These are phyloP conservation scores for Archaeoteleia sp. DNA, from an alignment of 2,888 invertebrate genomes.

Conservation along the genomic window DNA sequence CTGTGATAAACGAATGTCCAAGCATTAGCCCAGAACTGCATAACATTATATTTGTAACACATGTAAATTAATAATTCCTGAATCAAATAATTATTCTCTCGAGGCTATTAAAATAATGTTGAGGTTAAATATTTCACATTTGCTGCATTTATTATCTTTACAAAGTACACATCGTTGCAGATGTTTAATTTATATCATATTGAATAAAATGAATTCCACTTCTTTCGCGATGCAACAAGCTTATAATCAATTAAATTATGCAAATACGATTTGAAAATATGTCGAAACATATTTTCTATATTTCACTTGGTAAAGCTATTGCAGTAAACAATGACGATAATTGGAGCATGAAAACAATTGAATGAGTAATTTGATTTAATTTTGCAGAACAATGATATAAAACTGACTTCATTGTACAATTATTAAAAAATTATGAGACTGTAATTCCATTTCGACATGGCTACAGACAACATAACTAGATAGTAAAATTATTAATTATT, in stretches of 20 bases:
- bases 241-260: slow-evolving; percentile 37
- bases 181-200: slow-evolving; percentile 20
- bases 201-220: slow-evolving; percentile 31
- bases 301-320: slow-evolving; percentile 30
- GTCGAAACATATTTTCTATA: slow-evolving; percentile 24
- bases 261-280: slow-evolving; percentile 28
- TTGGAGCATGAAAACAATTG: slow-evolving; percentile 32
- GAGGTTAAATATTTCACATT: slow-evolving; percentile 36
- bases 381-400: slow-evolving; percentile 14
- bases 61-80: slow-evolving; percentile 39
- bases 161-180: slow-evolving; percentile 13
- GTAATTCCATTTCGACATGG: too few species aligned
- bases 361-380: slow-evolving; percentile 29
- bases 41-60: slow-evolving; percentile 34
- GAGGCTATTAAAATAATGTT: slow-evolving; percentile 37
- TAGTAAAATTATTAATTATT: too few species aligned
- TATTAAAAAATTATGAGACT: too few species aligned
- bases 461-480: too few species aligned
- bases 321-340: slow-evolving; percentile 21
- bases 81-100: slow-evolving; percentile 43
- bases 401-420: slow-evolving; percentile 13
- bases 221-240: slow-evolving; percentile 27
- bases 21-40: too few species aligned
- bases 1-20: too few species aligned
- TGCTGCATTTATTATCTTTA: slow-evolving; percentile 16